phyloP scores from a whole-genome alignment of 1,140 invertebrate genomes.

The Watersipora subatra region DNA sequence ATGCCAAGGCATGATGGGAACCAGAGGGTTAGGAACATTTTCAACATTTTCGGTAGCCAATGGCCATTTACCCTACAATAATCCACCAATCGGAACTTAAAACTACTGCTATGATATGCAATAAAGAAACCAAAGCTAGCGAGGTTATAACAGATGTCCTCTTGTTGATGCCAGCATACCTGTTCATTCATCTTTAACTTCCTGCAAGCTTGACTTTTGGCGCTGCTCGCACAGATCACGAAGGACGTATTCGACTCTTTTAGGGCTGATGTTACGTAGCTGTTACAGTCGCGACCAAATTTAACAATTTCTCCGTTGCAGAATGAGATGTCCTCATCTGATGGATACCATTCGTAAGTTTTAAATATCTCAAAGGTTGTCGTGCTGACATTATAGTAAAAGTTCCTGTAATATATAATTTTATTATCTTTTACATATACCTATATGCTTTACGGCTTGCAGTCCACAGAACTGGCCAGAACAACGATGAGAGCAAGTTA shows the following conservation, averaged over 20 bases:
- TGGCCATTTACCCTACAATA: background rate
- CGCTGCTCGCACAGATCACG: background rate
- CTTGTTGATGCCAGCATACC: no score
- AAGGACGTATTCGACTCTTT: background rate
- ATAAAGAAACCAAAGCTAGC: background rate
- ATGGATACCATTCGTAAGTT: background rate
- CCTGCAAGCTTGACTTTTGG: background rate
- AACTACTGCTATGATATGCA: background rate
- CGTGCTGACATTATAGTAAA: background rate
- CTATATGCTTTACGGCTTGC: no score
- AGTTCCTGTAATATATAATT: no score
- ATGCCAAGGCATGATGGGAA: background rate
- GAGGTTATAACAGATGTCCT: no score
- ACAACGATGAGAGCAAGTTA: no score
- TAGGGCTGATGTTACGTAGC: background rate
- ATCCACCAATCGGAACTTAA: background rate
- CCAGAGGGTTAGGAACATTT: background rate
- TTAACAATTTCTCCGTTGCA: background rate
- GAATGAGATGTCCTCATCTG: background rate
- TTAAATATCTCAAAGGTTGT: background rate
- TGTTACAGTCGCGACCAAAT: background rate
- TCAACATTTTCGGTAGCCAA: background rate
- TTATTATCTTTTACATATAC: no score
- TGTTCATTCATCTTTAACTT: background rate
- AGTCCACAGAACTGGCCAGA: no score